A percentile compares a stretch with the other conserved stretches of the same genome.
Evolutionary conservation across 2,888 invertebrate species (phyloP).

Genomic region (Andrena minutula): DNA sequence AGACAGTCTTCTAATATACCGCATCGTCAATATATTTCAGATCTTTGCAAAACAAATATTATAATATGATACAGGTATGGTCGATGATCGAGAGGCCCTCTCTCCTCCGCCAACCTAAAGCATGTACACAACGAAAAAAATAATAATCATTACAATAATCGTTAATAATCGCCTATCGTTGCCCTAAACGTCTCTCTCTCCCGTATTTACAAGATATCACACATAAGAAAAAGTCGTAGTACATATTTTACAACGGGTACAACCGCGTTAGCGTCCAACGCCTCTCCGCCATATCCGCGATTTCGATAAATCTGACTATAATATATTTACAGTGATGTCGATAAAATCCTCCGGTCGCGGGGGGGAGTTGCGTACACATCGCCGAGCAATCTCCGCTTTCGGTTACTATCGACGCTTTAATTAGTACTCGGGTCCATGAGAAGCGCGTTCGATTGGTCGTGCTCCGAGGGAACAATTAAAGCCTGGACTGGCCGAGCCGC

Average conservation of each 20-base stretch:
- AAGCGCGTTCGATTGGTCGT: conserved; percentile 44
- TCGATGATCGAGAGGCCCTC: conserved; percentile 55
- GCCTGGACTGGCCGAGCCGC: conserved; percentile 11
- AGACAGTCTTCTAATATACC: conserved; percentile 63
- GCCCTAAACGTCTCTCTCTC: conserved; percentile 30
- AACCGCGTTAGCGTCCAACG: conserved; percentile 38
- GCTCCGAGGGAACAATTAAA: conserved; percentile 49
- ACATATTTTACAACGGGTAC: conserved; percentile 77
- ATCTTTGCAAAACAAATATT: conserved; percentile 81
- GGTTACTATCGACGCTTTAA: conserved; percentile 15
- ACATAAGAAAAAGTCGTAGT: conserved; percentile 78
- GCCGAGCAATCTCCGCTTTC: neutral
- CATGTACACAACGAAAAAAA: conserved; percentile 78
- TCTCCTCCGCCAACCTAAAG: conserved; percentile 69
- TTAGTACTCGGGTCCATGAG: conserved; percentile 37
- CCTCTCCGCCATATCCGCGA: neutral
- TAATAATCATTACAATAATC: conserved; percentile 78
- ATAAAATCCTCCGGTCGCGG: neutral
- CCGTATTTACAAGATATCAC: conserved; percentile 83
- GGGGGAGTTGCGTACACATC: neutral
- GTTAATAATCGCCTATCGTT: conserved; percentile 69
- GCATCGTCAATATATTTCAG: conserved; percentile 81
- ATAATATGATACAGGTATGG: conserved; percentile 78
- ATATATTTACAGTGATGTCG: conserved; percentile 20
- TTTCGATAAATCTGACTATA: conserved; percentile 10